phyloP scores from a whole-genome alignment of 37 sponge, comb jelly and placozoan genomes.

The Eunapius fragilis region DNA sequence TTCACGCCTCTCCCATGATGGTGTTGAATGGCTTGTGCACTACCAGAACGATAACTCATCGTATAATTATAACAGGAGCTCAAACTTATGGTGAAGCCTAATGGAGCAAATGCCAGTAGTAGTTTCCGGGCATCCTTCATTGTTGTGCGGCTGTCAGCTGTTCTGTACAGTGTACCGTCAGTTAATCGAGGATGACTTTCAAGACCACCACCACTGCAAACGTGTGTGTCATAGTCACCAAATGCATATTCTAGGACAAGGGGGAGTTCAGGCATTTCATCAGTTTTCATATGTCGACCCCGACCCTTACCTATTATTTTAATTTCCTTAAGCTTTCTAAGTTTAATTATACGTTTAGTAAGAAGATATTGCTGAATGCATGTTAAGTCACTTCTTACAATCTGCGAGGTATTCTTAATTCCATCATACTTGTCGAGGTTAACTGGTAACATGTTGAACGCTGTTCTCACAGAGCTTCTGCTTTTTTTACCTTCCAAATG shows the following conservation, averaged over 20 bases:
- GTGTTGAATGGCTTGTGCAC: background rate
- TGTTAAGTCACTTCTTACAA: background rate
- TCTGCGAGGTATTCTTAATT: background rate
- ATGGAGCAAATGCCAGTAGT: background rate
- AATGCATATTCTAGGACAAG: constrained; percentile 20
- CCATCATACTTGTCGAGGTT: no score
- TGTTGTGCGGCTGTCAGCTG: background rate
- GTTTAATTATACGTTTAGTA: background rate
- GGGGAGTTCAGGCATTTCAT: constrained; percentile 7
- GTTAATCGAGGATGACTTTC: constrained; percentile 27
- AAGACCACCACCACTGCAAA: constrained; percentile 12
- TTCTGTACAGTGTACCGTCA: constrained; percentile 16
- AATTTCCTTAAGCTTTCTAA: constrained; percentile 15
- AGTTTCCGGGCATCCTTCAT: constrained; percentile 6
- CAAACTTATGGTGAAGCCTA: background rate
- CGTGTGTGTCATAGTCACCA: constrained; percentile 1
- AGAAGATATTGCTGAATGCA: background rate
- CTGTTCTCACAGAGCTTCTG: no score
- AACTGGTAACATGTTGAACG: no score
- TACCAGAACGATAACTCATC: background rate
- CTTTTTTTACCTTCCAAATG: no score
- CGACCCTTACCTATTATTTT: constrained; percentile 19
- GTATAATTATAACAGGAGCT: constrained; percentile 19
- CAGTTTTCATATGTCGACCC: constrained; percentile 6
- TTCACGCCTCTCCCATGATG: constrained; percentile 2